These are phyloP conservation scores for Drosophila miranda DNA, from an alignment of 1,140 invertebrate genomes.

Conservation along the genomic window DNA sequence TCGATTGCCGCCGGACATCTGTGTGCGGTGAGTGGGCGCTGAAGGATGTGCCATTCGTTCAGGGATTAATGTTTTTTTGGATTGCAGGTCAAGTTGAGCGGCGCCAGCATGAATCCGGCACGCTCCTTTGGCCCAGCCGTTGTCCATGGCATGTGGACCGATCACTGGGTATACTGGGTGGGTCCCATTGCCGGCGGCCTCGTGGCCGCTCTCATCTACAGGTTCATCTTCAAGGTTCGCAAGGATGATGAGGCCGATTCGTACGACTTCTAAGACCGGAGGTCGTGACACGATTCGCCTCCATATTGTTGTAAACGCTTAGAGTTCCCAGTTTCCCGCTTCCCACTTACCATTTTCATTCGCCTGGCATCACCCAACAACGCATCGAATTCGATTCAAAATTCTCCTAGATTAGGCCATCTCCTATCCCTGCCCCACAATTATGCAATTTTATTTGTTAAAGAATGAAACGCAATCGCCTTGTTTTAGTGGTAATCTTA, in stretches of 20 bases:
- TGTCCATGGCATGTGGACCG: conserved; percentile 88
- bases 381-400: conserved; percentile 33
- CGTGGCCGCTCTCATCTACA: conserved; percentile 90
- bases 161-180: conserved; percentile 96
- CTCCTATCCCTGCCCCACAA: conserved; percentile 4
- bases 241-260: conserved; percentile 86
- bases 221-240: conserved; percentile 86
- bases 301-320: conserved; percentile 52
- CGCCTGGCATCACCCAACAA: conserved; percentile 9
- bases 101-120: conserved; percentile 95
- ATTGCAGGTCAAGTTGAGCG: conserved; percentile 85
- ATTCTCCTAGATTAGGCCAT: conserved; percentile 40
- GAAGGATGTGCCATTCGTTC: neutral
- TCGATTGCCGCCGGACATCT: conserved; percentile 93
- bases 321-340: conserved; percentile 26
- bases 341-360: conserved; percentile 3
- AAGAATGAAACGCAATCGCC: too few relatives aligned
- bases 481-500: conserved; percentile 41
- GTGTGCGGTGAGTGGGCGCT: conserved; percentile 87
- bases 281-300: neutral
- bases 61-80: neutral
- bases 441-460: too few relatives aligned
- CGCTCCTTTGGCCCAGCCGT: conserved; percentile 93
- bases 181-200: conserved; percentile 91
- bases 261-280: conserved; percentile 85